Percentiles rank a stretch among this genome's conserved stretches.
These are phyloP conservation scores for Emmelina monodactyla DNA, from an alignment of 2,888 invertebrate genomes.

Conservation along the genomic window DNA sequence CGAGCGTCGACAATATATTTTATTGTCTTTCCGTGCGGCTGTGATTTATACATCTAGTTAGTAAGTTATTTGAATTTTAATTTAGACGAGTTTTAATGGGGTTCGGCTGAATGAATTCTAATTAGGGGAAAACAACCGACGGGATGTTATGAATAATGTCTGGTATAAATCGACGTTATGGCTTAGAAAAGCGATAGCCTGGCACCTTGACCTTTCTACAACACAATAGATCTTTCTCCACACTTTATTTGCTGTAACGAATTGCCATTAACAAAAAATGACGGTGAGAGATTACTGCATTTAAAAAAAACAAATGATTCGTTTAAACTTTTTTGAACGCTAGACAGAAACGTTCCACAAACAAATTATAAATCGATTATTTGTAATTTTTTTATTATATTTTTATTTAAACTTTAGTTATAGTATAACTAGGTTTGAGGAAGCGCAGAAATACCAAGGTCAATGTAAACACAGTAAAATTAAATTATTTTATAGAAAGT, in stretches of 20 bases:
- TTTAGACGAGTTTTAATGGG: constrained; percentile 64
- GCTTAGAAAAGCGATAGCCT: constrained; percentile 43
- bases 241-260: constrained; percentile 46
- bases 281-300: constrained; percentile 39
- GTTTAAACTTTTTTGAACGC: too few species aligned
- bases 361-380: too few species aligned
- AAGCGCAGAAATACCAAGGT: too few species aligned
- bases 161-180: constrained; percentile 57
- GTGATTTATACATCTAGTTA: constrained; percentile 64
- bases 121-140: constrained; percentile 60
- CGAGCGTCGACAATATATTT: constrained; percentile 57
- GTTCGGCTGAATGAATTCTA: constrained; percentile 60
- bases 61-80: constrained; percentile 66
- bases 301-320: too few species aligned
- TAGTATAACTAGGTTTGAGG: too few species aligned
- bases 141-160: constrained; percentile 51
- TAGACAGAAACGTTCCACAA: too few species aligned
- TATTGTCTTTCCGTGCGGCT: constrained; percentile 52
- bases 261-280: constrained; percentile 43
- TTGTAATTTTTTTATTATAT: too few species aligned
- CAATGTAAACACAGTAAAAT: too few species aligned
- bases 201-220: constrained; percentile 28
- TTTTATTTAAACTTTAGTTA: too few species aligned
- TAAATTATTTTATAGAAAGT: too few species aligned
- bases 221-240: constrained; percentile 43